A percentile compares a stretch with the other conserved stretches of the same genome.
These are phyloP conservation scores for Shinisaurus crocodilurus DNA, from an alignment of 2,113 vertebrate genomes.

Conservation along the genomic window DNA sequence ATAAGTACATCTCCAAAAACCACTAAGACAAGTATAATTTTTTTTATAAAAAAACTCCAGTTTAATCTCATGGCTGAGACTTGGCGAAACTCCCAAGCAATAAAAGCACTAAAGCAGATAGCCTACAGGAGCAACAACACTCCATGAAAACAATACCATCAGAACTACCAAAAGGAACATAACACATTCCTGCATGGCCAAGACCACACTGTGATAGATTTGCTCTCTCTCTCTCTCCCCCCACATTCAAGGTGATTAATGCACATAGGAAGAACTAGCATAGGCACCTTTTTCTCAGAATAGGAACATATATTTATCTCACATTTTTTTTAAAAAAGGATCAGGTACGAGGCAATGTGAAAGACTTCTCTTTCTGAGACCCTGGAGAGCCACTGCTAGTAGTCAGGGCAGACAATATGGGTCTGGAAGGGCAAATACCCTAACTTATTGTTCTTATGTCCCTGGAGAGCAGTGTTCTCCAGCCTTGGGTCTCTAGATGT, in stretches of 20 bases:
- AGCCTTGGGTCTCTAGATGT: no score
- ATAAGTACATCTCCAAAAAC: constrained; percentile 45
- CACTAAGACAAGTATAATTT: constrained; percentile 58
- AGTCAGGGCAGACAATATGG: neutral
- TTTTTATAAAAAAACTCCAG: constrained; percentile 75
- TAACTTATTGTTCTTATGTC: neutral
- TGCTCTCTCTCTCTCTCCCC: constrained; percentile 34
- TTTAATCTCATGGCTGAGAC: constrained; percentile 77
- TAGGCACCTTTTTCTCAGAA: neutral
- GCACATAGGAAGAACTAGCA: constrained; percentile 17
- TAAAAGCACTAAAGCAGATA: constrained; percentile 54
- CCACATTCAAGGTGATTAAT: constrained; percentile 11
- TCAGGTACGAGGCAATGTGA: neutral
- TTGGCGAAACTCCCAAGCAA: constrained; percentile 60
- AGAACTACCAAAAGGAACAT: constrained; percentile 50
- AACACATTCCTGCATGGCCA: constrained; percentile 21
- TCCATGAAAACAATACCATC: constrained; percentile 54
- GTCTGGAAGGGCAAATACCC: neutral
- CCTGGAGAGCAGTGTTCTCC: neutral
- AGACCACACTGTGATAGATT: constrained; percentile 33
- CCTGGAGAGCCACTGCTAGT: neutral
- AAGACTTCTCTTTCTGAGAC: neutral
- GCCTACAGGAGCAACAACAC: constrained; percentile 51
- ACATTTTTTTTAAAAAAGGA: neutral
- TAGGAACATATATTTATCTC: neutral